Evolutionary conservation across 2,113 vertebrate species (phyloP).

Genomic region (Hippolais icterina): DNA sequence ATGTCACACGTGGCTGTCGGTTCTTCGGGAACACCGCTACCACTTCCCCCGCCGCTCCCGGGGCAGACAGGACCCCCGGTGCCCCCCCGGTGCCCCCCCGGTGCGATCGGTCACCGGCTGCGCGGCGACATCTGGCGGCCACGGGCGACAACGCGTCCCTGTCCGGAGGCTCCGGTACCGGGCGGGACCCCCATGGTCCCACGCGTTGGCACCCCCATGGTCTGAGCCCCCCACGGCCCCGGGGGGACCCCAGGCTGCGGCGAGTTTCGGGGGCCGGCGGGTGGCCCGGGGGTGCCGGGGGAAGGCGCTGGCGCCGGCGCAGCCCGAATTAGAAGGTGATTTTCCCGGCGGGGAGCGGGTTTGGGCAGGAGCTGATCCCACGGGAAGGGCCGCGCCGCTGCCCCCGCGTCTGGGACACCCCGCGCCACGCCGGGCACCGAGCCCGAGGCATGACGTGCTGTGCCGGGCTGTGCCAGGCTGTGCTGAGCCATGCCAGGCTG

Average conservation of each 20-base stretch:
- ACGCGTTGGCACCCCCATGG: background rate
- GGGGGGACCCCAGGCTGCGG: background rate
- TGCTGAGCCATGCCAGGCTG: too few relatives aligned
- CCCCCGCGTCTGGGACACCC: constrained; percentile 8
- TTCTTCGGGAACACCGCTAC: background rate
- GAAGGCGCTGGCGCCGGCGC: constrained; percentile 10
- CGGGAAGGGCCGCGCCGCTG: background rate
- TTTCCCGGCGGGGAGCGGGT: constrained; percentile 67
- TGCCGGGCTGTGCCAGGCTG: background rate
- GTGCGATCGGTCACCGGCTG: background rate
- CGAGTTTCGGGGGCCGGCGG: background rate
- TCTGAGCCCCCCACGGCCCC: background rate
- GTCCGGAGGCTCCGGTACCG: background rate
- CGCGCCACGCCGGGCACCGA: background rate
- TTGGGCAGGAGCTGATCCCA: background rate
- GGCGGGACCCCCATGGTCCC: background rate
- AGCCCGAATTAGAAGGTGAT: constrained; percentile 67
- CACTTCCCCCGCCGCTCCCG: background rate
- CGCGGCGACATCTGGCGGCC: constrained; percentile 8
- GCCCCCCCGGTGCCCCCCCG: background rate
- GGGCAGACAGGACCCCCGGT: background rate
- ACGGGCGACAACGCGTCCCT: background rate
- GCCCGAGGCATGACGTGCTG: background rate
- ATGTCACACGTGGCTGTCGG: background rate
- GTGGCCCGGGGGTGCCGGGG: background rate